Evolutionary conservation across 2,113 vertebrate genomes (phyloP).

Genomic region (Antechinus flavipes): DNA sequence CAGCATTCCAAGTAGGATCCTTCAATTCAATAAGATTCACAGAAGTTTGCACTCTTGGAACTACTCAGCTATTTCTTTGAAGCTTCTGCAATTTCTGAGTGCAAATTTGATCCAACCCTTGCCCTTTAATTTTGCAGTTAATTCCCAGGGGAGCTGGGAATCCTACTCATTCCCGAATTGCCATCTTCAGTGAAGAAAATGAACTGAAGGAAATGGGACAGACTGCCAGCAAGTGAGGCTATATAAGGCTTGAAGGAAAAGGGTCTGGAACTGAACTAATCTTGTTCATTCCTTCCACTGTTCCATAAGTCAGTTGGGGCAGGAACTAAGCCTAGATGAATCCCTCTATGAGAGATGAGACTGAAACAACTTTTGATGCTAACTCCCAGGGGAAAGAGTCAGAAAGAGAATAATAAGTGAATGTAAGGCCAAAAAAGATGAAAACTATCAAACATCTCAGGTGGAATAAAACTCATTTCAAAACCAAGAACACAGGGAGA

Average conservation of each 20-base stretch:
- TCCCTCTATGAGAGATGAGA: background rate
- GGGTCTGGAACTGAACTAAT: background rate
- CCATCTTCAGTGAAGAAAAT: background rate
- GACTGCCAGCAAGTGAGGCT: background rate
- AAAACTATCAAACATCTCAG: background rate
- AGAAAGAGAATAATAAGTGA: background rate
- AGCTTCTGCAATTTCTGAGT: background rate
- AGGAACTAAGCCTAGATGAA: background rate
- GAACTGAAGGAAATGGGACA: background rate
- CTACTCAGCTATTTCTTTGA: background rate
- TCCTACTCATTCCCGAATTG: background rate
- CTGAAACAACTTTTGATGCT: background rate
- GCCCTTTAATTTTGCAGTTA: background rate
- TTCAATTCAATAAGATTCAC: background rate
- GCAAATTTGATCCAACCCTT: background rate
- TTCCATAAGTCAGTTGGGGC: background rate
- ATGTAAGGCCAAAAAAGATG: background rate
- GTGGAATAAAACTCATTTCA: background rate
- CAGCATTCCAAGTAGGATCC: background rate
- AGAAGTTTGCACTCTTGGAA: background rate
- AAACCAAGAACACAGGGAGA: background rate
- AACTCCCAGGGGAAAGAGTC: background rate
- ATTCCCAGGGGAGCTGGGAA: background rate
- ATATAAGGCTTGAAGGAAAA: background rate
- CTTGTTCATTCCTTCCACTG: background rate